phyloP scores from a whole-genome alignment of 2,888 invertebrate genomes.

The Heliconius ethilla region DNA sequence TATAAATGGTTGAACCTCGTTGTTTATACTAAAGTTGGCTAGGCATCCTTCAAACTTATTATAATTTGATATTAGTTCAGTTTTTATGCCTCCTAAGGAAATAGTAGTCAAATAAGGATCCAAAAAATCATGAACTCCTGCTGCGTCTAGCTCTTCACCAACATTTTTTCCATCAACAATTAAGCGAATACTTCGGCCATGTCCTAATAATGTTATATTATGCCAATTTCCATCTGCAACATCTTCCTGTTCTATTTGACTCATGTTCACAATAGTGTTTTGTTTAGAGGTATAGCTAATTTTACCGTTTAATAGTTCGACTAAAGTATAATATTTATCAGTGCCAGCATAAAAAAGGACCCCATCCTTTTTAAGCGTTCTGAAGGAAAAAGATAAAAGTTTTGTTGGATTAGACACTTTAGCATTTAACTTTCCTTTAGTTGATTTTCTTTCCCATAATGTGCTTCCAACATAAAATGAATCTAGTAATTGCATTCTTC shows the following conservation, averaged over 20 bases:
- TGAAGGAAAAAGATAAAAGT: constrained; percentile 89
- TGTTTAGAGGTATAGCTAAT: constrained; percentile 91
- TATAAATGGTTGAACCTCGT: constrained; percentile 93
- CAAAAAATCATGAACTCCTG: constrained; percentile 94
- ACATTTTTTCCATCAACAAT: constrained; percentile 86
- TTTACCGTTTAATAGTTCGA: constrained; percentile 89
- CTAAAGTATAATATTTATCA: constrained; percentile 91
- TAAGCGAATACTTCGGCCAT: constrained; percentile 86
- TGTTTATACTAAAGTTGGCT: constrained; percentile 93
- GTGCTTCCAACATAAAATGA: constrained; percentile 88
- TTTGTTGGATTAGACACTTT: constrained; percentile 83
- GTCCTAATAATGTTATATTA: constrained; percentile 88
- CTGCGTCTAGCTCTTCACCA: constrained; percentile 93
- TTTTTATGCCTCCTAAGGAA: constrained; percentile 89
- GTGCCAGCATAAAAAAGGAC: constrained; percentile 93
- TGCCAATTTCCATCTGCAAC: constrained; percentile 95
- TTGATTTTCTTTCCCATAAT: constrained; percentile 82
- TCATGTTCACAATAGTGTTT: constrained; percentile 91
- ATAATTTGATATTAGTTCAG: constrained; percentile 82
- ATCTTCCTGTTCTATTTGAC: constrained; percentile 82
- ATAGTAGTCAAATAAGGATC: constrained; percentile 93
- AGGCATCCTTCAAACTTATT: constrained; percentile 93
- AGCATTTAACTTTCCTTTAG: constrained; percentile 60
- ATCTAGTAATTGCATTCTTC: constrained; percentile 92
- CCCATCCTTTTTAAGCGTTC: constrained; percentile 89